Evolutionary conservation across 2,888 invertebrate species (phyloP), one percentile per base, ranked within the genome.

Genomic region (Sinohyriopsis cumingii): DNA sequence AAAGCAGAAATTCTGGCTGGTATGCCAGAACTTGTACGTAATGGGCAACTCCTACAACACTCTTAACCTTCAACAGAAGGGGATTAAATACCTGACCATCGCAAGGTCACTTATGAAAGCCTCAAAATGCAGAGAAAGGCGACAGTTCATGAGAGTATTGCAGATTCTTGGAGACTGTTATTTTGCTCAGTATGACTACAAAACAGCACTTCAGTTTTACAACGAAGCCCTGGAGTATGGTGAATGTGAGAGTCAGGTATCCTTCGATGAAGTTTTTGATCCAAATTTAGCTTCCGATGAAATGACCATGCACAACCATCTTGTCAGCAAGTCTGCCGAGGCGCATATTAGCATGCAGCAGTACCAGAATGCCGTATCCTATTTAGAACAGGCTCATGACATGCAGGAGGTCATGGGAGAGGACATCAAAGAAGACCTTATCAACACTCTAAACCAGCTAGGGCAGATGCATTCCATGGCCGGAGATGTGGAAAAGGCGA

Each of bases 401-500:
- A 86, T 86, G 72, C 88, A 89, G 73, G 86, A 86, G 70, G 84
- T 85, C 15, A 81, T 89, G 77, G 87, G 88, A 24, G 85, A 85
- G 62, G 87, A 88, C 65, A 89, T 89, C 57, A 87, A 87, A 63
- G 87, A 83, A n/a, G 89, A 89, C 71, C 77, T 89, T 62, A 85
- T 88, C 56, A 85, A 82, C 63, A 85, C 88, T 1, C 78, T 89
- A 18, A 81, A 87, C 65, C 86, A 86, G 71, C 82, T 89, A 45
- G 89, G 87, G 5, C 84, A 87, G 72, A 88, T 88, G 82, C 87
- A 89, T 74, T 87, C 87, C 4, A 79, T 87, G 64, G 82, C 88
- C 22, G 88, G 89, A 25, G 88, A 89, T 75, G 83, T 89, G 0
- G 87, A 89, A 72, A 85, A 86, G 72, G 88, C 89, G 33, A 88